Base-by-base conservation (phyloP, 2,113 vertebrate species). In the Lepus europaeus region DNA sequence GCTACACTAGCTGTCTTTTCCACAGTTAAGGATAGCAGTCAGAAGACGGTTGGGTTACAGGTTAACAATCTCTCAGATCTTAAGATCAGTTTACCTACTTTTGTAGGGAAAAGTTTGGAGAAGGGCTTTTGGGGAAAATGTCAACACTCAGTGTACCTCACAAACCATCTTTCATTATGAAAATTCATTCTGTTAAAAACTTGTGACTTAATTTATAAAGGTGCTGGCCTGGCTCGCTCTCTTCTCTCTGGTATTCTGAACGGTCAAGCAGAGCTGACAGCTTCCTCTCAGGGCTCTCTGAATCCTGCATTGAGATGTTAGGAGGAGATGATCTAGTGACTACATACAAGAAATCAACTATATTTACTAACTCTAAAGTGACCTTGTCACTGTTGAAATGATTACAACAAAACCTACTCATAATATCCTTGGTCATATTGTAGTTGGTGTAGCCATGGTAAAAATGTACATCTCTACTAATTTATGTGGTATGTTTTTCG, bases 131-230 rank as follows among this genome's bases (percentile, higher is more conserved):
- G 8, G 59, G 25, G 11, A 87, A 95, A 91, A 90, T 59, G 19
- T 81, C 11, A 19, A 69, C 22, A 94, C 59, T 33, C 72, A 49
- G 45, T 77, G 4, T 81, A 69, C 61, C 13, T 91, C 94, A 51
- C 33, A 85, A 95, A 84, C 45, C 73, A 27, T 90, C 85, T 81
- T 77, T 36, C 84, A 94, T 76, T 88, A 81, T 56, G 63, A 87
- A 97, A 89, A 95, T 51, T 56, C 36, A 39, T 87, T 90, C 20
- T 83, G 53, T 94, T 73, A 73, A 90, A 84, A 95, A 87, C 29
- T 56, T 29, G 8, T 63, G 61, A 23, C 83, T 95, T 95, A 31
- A 39, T 11, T 89, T 63, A 82, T 17, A 0, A 9, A 94, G 66
- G 64, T 31, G 66, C 33, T 69, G 23, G 61, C 49, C 49, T 45